phyloP scores from a whole-genome alignment of 2,888 invertebrate genomes.

The Arrhopalites spinosus region DNA sequence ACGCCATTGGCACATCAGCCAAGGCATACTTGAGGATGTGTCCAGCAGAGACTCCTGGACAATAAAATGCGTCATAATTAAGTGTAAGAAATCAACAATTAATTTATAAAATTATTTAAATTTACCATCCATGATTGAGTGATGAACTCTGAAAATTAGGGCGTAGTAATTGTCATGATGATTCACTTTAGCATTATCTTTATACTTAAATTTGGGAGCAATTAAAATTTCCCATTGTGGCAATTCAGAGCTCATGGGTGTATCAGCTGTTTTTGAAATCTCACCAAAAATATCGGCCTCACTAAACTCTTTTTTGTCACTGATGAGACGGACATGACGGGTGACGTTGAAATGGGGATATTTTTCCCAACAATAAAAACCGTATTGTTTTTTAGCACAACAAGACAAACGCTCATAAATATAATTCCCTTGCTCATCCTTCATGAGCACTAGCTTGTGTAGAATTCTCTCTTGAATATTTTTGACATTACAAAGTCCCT shows the following conservation, averaged over 20 bases:
- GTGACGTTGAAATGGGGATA: conserved; percentile 43
- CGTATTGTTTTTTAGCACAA: conserved; percentile 43
- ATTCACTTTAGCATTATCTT: conserved; percentile 18
- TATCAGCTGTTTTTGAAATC: conserved; percentile 43
- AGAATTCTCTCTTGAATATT: conserved; percentile 47
- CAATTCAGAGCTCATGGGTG: conserved; percentile 44
- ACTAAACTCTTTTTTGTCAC: conserved; percentile 26
- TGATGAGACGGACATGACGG: conserved; percentile 43
- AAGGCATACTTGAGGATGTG: conserved; percentile 47
- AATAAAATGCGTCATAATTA: too few species aligned
- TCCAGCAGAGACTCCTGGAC: conserved; percentile 47
- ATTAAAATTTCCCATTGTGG: conserved; percentile 53
- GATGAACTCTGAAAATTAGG: conserved; percentile 50
- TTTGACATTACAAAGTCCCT: conserved; percentile 47
- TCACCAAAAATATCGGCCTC: conserved; percentile 47
- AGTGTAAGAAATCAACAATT: too few species aligned
- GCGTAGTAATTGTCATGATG: conserved; percentile 41
- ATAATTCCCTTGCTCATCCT: neutral
- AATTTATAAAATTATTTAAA: neutral
- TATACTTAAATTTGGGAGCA: conserved; percentile 48
- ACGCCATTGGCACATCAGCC: conserved; percentile 47
- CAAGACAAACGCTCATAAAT: conserved; percentile 49
- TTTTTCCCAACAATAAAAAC: conserved; percentile 51
- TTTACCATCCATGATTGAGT: conserved; percentile 50
- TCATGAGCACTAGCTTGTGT: conserved; percentile 37